Evolutionary conservation across 92 coral and sea anemone species (phyloP).

Genomic region (Pocillopora grandis): DNA sequence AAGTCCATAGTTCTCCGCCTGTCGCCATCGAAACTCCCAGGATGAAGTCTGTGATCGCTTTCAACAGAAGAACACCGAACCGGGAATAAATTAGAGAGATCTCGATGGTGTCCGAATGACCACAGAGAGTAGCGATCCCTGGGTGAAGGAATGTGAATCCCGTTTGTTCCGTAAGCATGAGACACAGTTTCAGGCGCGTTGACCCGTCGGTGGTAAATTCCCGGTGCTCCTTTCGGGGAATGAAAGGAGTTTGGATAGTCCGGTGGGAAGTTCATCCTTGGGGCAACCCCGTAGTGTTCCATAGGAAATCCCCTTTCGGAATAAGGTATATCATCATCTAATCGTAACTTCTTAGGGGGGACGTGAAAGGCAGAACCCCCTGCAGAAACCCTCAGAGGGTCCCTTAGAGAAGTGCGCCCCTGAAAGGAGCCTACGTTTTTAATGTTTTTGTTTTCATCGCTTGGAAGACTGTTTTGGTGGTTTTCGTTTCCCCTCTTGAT

Average conservation of each 20-base stretch:
- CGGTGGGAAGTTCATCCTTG: conserved; percentile 40
- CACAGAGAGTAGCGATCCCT: conserved; percentile 54
- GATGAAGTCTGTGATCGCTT: conserved; percentile 40
- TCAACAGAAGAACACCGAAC: conserved; percentile 70
- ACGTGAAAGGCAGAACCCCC: conserved; percentile 91
- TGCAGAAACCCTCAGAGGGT: conserved; percentile 62
- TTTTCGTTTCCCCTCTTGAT: conserved; percentile 45
- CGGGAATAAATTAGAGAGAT: conserved; percentile 66
- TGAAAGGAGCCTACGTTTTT: conserved; percentile 48
- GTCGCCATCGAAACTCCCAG: conserved; percentile 26
- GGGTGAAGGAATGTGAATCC: conserved; percentile 45
- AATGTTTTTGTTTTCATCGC: conserved; percentile 48
- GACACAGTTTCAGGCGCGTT: conserved; percentile 28
- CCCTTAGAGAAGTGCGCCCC: conserved; percentile 65
- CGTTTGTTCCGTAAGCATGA: conserved; percentile 45
- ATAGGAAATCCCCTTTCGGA: conserved; percentile 44
- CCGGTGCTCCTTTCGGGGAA: conserved; percentile 47
- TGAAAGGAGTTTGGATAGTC: conserved; percentile 53
- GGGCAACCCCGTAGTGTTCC: conserved; percentile 56
- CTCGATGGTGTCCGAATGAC: conserved; percentile 66
- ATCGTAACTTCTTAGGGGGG: conserved; percentile 70
- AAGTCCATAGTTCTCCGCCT: conserved; percentile 24
- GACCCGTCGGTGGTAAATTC: conserved; percentile 55
- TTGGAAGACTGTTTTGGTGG: conserved; percentile 50
- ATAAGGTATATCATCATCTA: conserved; percentile 41